Evolutionary conservation across 2,888 invertebrate genomes (phyloP), one percentile per base, ranked within the genome.

Genomic region (Dendrolimus pini): DNA sequence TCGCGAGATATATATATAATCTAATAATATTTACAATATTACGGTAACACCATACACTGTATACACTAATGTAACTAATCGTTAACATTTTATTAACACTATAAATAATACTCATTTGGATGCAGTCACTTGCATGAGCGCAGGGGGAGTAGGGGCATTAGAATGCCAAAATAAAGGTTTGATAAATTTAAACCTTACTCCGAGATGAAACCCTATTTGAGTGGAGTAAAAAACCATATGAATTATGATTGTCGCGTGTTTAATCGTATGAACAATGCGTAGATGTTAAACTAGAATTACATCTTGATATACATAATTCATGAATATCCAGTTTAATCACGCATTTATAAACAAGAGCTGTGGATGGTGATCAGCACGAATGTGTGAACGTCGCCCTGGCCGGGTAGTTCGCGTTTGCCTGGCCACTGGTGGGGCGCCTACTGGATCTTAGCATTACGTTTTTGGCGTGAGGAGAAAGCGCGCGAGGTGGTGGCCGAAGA

Each of bases 401-500:
- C 54, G 52, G 41, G 42, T 52, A 13, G 55, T 41, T 53, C 18
- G 41, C 41, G 54, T 55, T 7, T n/a, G 7, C 30, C 54, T 61
- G 59, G 60, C 64, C 60, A 59, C 56, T 63, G 68, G 66, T 70
- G 68, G 76, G 76, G 69, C 57, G 53, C 47, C 41, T 41, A 67
- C 60, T 68, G 64, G 57, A 66, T 69, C 65, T 66, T 62, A 54
- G 67, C 65, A 67, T 66, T 64, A 72, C 68, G 75, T 78, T 83
- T 83, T 85, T 78, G 82, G 79, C 70, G 76, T 69, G 78, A 77
- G 79, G 89, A 81, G 89, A 89, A 90, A 90, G 89, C 87, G 64
- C 66, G 74, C 69, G 77, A 77, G 82, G 87, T 83, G 85, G 84
- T 87, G 87, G 87, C 71, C 79, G 83, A 77, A 81, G 85, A 81